Base-by-base conservation (phyloP, 1,140 invertebrate genomes). In the Drosophila carrolli region DNA sequence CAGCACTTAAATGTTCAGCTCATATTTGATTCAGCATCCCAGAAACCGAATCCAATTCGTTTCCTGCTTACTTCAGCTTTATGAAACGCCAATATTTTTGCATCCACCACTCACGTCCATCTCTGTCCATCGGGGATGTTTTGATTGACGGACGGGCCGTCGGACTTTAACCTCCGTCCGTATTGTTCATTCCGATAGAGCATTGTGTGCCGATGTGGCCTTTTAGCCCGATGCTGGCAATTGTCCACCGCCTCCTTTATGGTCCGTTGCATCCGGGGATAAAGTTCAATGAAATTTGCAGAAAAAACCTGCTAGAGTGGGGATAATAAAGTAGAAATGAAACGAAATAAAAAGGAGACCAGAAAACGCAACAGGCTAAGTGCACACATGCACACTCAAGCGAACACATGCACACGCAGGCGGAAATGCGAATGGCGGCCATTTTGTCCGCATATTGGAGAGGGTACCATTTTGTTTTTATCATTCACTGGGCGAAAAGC, bases 211-310 rank as follows among this genome's bases (percentile, higher is more conserved):
- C 73, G 29, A 35, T 41, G 51, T 65, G 59, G 37, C 58, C 72
- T 55, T 51, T 63, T 75, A 46, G 37, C 71, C 35, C 32, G 53
- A 74, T 75, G 59, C 71, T 41, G 35, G 32, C 53, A 32, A 70
- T 71, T 57, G 67, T 70, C 50, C 43, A 16, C 19, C 27, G 32
- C 63, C 61, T 35, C 41, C 41, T 23, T 70, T 11, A 47, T 53
- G 73, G 73, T 58, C 72, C 59, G 58, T 47, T 76, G 73, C 73
- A 60, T 76, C 48, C 55, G 55, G 55, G 38, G 10, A 47, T 48
- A 46, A 46, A 32, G 61, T 56, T 66, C 53, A 53, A 57, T 56
- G 47, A 57, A 68, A 68, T 68, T 37, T 67, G 47, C 32, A 67
- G 53, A 46, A 72, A 19, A 51, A 23, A 23, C 47, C 67, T 44